These are phyloP conservation scores for Eulemur macaco DNA, from an alignment of 2,113 vertebrate species.

Conservation along the genomic window DNA sequence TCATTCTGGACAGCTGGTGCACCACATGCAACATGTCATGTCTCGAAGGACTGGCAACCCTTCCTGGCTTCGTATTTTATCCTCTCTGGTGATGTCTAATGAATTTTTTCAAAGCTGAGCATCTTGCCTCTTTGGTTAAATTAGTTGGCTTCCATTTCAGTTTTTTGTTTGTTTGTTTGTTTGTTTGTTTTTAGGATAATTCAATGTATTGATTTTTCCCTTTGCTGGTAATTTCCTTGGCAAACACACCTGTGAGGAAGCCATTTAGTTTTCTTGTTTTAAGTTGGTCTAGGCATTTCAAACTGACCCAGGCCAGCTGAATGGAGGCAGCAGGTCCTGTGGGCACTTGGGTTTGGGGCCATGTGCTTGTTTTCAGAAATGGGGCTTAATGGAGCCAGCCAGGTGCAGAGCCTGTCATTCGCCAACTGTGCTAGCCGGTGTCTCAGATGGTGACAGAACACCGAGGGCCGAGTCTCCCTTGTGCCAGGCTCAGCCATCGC, in stretches of 20 bases:
- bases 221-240: constrained; percentile 9
- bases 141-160: neutral
- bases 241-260: neutral
- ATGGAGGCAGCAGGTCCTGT: neutral
- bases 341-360: neutral
- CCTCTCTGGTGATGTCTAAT: constrained; percentile 17
- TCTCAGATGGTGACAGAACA: neutral
- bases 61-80: neutral
- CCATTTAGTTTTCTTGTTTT: neutral
- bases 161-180: neutral
- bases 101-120: neutral
- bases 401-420: neutral
- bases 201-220: neutral
- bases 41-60: neutral
- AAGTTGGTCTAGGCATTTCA: neutral
- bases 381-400: neutral
- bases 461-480: neutral
- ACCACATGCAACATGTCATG: neutral
- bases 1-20: constrained; percentile 37
- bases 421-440: neutral
- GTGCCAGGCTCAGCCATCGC: neutral
- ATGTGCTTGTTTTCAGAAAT: neutral
- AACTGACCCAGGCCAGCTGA: neutral
- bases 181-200: neutral
- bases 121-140: constrained; percentile 24